Conservation (phyloP, 2,888 invertebrate species). For the Apodemia hepburni region DNA sequence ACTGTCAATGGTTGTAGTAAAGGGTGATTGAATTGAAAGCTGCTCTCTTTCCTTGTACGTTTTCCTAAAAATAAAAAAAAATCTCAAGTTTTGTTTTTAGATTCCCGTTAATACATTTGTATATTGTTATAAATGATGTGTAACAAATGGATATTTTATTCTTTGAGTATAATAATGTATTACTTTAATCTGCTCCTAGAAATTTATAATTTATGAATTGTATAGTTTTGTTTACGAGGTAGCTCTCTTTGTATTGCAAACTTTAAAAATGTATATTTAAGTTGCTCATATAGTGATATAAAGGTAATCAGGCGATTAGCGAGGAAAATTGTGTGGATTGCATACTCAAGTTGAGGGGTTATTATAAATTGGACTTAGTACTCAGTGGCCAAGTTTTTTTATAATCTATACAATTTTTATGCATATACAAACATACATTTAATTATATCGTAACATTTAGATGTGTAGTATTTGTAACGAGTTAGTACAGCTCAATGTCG, state of each 20-base stretch:
- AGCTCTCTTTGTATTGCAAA: constrained; percentile 60
- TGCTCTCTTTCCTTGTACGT: too few species aligned
- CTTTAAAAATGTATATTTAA: constrained; percentile 36
- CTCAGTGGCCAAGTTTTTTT: constrained; percentile 69
- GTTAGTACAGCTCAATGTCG: constrained; percentile 50
- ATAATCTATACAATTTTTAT: constrained; percentile 73
- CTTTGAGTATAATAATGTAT: constrained; percentile 52
- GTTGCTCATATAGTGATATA: constrained; percentile 39
- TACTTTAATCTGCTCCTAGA: constrained; percentile 41
- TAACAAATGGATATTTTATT: constrained; percentile 58
- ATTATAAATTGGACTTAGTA: constrained; percentile 33
- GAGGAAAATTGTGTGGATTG: constrained; percentile 10
- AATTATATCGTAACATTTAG: constrained; percentile 64
- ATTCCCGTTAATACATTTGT: constrained; percentile 54
- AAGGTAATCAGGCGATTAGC: constrained; percentile 16
- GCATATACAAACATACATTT: constrained; percentile 66
- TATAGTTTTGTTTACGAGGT: constrained; percentile 61
- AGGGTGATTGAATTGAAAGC: too few species aligned
- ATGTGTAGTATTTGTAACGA: constrained; percentile 64
- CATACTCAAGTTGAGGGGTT: constrained; percentile 16
- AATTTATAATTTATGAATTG: constrained; percentile 64
- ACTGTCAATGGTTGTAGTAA: constrained; percentile 46
- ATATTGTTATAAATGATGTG: constrained; percentile 65
- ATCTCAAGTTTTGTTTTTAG: constrained; percentile 44
- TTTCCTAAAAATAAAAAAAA: constrained; percentile 41